Evolutionary conservation across 1,140 invertebrate species (phyloP), one percentile per base, ranked within the genome.

Genomic region (Pogonomyrmex barbatus): DNA sequence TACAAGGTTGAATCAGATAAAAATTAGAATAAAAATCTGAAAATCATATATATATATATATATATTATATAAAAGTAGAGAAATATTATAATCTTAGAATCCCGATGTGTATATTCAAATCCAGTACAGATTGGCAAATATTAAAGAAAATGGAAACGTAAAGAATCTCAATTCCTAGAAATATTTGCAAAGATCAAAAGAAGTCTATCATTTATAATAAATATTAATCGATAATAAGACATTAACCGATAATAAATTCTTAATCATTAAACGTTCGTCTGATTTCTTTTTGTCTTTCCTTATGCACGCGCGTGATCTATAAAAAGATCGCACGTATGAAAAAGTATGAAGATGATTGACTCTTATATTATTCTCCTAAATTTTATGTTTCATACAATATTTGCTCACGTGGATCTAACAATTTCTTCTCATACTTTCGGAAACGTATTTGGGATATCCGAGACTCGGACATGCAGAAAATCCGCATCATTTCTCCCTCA

Each of bases 291-390:
- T 62, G 24, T 47, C 4, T 47, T 36, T 30, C 47, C 33, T 36
- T 12, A 24, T n/a, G 9, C 42, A 62, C 75, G 30, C 17, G 42
- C 33, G 47, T 79, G 45, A 79, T 65, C 17, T 78, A n/a, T 65
- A 81, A 70, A 70, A 68, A 70, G 24, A 81, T 81, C 50, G 2
- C 12, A 68, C 36, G 30, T 65, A 79, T 0, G 8, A 65, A 47
- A 52, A 81, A 56, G 65, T 81, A 81, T 3, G 39, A 70, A 81
- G 30, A 81, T 81, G 65, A 81, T 81, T 81, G 78, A 70, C 39
- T 81, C 65, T 56, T 70, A 68, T 30, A 24, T 50, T 70, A 81
- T 50, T 56, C 30, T 14, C 50, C 78, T 81, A 81, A 30, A 9
- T 81, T 24, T 68, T 70, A 81, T 81, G 47, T 45, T 45, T 81